Evolutionary conservation across 1,140 invertebrate genomes (phyloP).

Genomic region (Drosophila gunungcola): DNA sequence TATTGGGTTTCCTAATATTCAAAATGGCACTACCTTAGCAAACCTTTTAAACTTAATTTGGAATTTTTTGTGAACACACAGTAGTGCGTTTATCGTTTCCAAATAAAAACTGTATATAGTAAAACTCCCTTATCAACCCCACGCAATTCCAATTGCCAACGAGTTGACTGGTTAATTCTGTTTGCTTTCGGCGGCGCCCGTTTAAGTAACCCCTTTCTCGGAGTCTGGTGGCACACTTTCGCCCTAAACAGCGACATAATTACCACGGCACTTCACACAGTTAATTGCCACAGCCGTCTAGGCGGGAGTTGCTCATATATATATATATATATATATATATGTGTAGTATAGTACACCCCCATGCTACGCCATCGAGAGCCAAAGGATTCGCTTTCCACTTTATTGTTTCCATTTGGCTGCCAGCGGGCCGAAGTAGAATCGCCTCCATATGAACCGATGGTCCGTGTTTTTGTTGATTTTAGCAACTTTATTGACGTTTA

Average conservation of each 20-base stretch:
- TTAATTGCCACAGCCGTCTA: conserved; percentile 48
- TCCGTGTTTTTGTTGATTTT: conserved; percentile 70
- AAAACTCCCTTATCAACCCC: conserved; percentile 26
- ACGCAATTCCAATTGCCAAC: conserved; percentile 13
- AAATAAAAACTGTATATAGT: conserved; percentile 15
- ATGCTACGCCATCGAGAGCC: neutral
- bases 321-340: no score
- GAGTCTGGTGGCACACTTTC: conserved; percentile 54
- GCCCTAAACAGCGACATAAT: conserved; percentile 56
- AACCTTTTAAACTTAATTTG: no score
- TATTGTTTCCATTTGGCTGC: conserved; percentile 71
- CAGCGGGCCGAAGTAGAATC: conserved; percentile 47
- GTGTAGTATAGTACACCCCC: conserved; percentile 20
- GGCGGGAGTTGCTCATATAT: neutral
- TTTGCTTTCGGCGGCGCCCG: conserved; percentile 70
- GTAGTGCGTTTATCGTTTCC: neutral
- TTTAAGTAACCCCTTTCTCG: conserved; percentile 31
- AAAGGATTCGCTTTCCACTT: conserved; percentile 51
- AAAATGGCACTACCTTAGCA: no score
- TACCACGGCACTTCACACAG: conserved; percentile 66
- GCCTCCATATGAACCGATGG: conserved; percentile 31
- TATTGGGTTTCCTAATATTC: no score
- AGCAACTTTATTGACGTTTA: conserved; percentile 80
- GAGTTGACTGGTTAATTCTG: conserved; percentile 71
- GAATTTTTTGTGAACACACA: no score